Base-by-base conservation (phyloP, 53 echinoderm and acorn worm species). In the Pentamera pediparva region DNA sequence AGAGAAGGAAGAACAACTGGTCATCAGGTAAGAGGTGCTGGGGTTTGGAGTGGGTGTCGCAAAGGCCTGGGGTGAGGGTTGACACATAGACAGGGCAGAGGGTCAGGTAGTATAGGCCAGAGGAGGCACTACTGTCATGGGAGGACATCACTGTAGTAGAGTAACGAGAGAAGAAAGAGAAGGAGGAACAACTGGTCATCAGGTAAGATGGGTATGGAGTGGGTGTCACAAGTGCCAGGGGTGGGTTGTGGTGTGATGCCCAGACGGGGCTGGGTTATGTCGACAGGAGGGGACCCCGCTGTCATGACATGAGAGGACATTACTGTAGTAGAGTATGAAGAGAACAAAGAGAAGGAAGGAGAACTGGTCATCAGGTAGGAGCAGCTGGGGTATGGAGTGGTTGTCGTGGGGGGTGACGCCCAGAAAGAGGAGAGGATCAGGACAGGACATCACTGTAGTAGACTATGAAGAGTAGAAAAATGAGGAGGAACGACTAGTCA, bases 121-220 rank as follows among this genome's bases (percentile, higher is more conserved):
- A 1, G 86, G 77, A 4, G 96, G 91, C 74, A 87, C 90, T 38
- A 85, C 65, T 39, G 81, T 95, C 12, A 57, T 90, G 9, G 61
- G 90, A 2, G 90, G 90, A 88, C 73, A 96, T 85, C n/a, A 96
- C 96, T n/a, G 85, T 87, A 51, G 76, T 91, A 35, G 96, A 96
- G 61, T 70, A 77, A 56, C 83, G 88, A 52, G 96, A 91, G 67
- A 74, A 88, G 36, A 82, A 78, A 5, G 79, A 79, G 47, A 91
- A 96, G 48, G 85, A 91, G 48, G 91, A 96, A 52, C 85, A 96
- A 32, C 88, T 87, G 63, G 77, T 96, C 39, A 15, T 91, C 39
- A 91, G 90, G 96, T 96, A 60, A 91, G 67, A 15, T 40, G 45
- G 40, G 41, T 43, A 45, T 10, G 24, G 0, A 15, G 12, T 12